Percentiles rank a stretch among this genome's conserved stretches.
Conservation (phyloP, 2,888 invertebrate genomes). For the Epistrophe eligans region DNA sequence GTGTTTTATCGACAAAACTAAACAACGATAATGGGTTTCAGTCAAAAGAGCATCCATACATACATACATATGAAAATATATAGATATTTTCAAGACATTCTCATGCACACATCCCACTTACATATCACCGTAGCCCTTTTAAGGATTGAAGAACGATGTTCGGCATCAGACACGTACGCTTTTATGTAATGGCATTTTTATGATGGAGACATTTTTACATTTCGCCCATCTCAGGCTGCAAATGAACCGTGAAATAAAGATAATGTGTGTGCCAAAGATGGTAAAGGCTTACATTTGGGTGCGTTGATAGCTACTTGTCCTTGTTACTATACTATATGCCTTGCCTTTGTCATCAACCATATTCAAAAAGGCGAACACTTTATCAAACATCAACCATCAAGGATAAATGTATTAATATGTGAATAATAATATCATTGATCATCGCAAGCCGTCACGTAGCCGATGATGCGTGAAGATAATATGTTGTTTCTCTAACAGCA, state of each 20-base stretch:
- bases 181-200: slow-evolving; percentile 63
- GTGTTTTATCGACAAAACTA: slow-evolving; percentile 49
- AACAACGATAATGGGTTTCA: slow-evolving; percentile 49
- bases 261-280: slow-evolving; percentile 58
- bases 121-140: background rate
- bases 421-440: slow-evolving; percentile 66
- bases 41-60: slow-evolving; percentile 14
- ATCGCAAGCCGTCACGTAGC: slow-evolving; percentile 41
- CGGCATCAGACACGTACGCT: slow-evolving; percentile 55
- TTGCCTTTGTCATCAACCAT: slow-evolving; percentile 43
- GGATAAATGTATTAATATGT: slow-evolving; percentile 54
- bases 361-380: slow-evolving; percentile 49
- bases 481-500: slow-evolving; percentile 1
- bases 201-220: slow-evolving; percentile 65
- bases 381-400: slow-evolving; percentile 44
- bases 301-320: slow-evolving; percentile 58
- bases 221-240: slow-evolving; percentile 59
- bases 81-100: slow-evolving; percentile 11
- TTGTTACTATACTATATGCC: slow-evolving; percentile 16
- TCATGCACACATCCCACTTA: background rate
- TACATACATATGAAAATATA: too few species aligned
- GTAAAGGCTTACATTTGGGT: slow-evolving; percentile 43
- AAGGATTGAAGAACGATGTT: slow-evolving; percentile 44
- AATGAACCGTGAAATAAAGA: slow-evolving; percentile 74
- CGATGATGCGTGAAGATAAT: slow-evolving; percentile 48